Percentiles rank a stretch among this genome's conserved stretches.
These are phyloP conservation scores for Neoscelio sp. DNA, from an alignment of 2,888 invertebrate species.

Conservation along the genomic window DNA sequence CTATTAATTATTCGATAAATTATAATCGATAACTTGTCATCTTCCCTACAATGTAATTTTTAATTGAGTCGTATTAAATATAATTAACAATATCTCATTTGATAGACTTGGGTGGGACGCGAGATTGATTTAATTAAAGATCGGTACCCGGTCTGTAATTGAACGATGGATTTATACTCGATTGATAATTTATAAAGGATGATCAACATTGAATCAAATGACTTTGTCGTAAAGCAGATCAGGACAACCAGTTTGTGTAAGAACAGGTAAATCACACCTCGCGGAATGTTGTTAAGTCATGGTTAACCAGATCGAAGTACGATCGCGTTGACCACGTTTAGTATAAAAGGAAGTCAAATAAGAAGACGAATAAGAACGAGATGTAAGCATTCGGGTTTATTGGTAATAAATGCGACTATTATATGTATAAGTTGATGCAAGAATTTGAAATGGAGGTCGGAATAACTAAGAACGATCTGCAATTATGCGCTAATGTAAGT, in stretches of 20 bases:
- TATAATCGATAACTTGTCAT: constrained; percentile 17
- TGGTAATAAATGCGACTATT: constrained; percentile 30
- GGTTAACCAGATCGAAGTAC: constrained; percentile 19
- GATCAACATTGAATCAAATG: constrained; percentile 8
- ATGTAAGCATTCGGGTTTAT: neutral
- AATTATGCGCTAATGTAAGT: constrained; percentile 44
- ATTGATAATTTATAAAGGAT: constrained; percentile 20
- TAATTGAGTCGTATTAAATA: constrained; percentile 28
- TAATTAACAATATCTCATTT: constrained; percentile 21
- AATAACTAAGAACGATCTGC: constrained; percentile 6
- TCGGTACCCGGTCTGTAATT: neutral
- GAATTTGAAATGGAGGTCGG: constrained; percentile 19
- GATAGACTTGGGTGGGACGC: neutral
- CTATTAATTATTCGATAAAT: neutral
- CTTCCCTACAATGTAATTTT: constrained; percentile 5
- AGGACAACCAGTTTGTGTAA: neutral
- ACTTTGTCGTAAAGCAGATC: constrained; percentile 27
- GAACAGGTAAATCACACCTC: constrained; percentile 46
- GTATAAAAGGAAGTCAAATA: constrained; percentile 41
- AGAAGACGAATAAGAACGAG: constrained; percentile 15
- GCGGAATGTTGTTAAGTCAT: constrained; percentile 49
- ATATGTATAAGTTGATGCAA: constrained; percentile 10
- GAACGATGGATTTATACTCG: neutral
- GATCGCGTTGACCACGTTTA: constrained; percentile 29
- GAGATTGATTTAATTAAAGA: constrained; percentile 29